Base-by-base conservation (phyloP, 2,113 vertebrate genomes). In the Orcinus orca region DNA sequence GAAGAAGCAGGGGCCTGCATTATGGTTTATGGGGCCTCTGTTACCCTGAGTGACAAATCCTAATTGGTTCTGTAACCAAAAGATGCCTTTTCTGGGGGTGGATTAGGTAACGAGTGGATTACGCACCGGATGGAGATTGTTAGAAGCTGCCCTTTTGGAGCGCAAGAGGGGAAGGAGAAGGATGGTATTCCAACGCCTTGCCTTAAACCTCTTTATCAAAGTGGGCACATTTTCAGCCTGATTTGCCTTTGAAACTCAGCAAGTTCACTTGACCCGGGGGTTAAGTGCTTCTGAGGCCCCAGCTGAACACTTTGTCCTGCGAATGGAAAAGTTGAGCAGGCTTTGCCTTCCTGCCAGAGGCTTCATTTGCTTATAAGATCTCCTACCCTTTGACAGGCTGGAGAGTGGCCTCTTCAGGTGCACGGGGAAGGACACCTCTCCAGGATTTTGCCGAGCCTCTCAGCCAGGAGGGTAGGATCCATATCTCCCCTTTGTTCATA, bases 231-330 rank as follows among this genome's bases (percentile, higher is more conserved):
- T 92, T 97, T 94, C 91, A 96, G 97, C 71, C 88, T 86, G 86
- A 97, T 97, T 44, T 98, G 97, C 15, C 68, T 87, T 95, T 73
- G 62, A 92, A 89, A 76, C 95, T 96, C 96, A 86, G 33, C 65
- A 95, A 97, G 98, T 97, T 98, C 97, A 95, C 98, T 98, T 98
- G 98, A 98, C 98, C 93, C 7, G n/a, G 95, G 87, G 97, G 97
- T 98, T 97, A 98, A 98, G 98, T 98, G 98, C 92, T 96, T 82
- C 98, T 96, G 98, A 96, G 96, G 97, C 97, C 97, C 97, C 41
- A 74, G 95, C 96, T 96, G 97, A 98, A 97, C 97, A 93, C 85
- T 98, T 92, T 92, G 93, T 97, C 97, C 98, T 44, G 82, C 97
- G 97, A 98, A 98, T 97, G 97, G 98, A 97, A 97, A 97, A 94